Conservation (phyloP, 2,888 invertebrate genomes). For the Orthosia gothica region DNA sequence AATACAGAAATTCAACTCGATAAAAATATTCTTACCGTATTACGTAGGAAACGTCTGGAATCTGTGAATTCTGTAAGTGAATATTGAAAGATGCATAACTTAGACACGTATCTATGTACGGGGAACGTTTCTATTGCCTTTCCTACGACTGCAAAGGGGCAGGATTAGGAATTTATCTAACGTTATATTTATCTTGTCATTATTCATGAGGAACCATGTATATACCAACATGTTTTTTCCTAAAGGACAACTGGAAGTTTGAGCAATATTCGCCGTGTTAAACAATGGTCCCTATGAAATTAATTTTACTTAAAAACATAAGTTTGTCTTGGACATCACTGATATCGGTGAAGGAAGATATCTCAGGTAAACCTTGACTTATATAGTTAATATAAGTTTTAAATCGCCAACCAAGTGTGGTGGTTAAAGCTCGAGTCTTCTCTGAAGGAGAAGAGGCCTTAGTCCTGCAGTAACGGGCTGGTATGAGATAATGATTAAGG, state of each 20-base stretch:
- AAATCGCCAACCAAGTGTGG: too few species aligned
- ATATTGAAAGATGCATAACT: constrained; percentile 62
- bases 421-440: too few species aligned
- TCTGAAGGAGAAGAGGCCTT: too few species aligned
- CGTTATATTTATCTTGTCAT: too few species aligned
- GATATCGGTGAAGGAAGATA: too few species aligned
- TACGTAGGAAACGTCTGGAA: constrained; percentile 61
- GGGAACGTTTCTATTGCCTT: constrained; percentile 52
- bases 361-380: too few species aligned
- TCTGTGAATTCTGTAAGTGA: constrained; percentile 62
- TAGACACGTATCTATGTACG: constrained; percentile 43
- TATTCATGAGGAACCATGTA: not conserved
- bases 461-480: too few species aligned
- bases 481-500: too few species aligned
- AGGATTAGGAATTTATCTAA: constrained; percentile 27
- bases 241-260: not conserved
- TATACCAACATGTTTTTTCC: not conserved
- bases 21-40: constrained; percentile 66
- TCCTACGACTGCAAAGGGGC: constrained; percentile 6
- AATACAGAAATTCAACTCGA: constrained; percentile 59
- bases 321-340: too few species aligned
- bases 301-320: too few species aligned
- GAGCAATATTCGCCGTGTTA: not conserved
- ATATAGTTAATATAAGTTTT: too few species aligned
- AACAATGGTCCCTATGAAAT: too few species aligned